Percentiles rank a stretch among this genome's conserved stretches.
These are phyloP conservation scores for Rhinichthys klamathensis DNA, from an alignment of 2,113 vertebrate genomes.

Conservation along the genomic window DNA sequence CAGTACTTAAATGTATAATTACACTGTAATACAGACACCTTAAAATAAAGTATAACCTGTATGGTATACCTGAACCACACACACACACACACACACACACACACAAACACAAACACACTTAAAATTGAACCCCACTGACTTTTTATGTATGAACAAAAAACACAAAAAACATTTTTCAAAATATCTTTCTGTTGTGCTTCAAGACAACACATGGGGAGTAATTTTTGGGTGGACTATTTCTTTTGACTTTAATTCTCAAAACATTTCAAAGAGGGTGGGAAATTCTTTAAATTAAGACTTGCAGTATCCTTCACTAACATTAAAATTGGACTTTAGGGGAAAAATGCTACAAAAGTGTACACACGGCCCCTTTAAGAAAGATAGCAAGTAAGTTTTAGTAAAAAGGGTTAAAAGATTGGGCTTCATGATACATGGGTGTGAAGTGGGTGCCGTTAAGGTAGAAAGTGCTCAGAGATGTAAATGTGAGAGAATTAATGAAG, in stretches of 20 bases:
- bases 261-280: neutral
- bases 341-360: neutral
- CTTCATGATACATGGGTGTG: neutral
- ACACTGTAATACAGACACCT: too few relatives aligned
- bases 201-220: neutral
- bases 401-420: neutral
- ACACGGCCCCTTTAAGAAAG: neutral
- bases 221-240: neutral
- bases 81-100: too few relatives aligned
- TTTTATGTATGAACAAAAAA: neutral
- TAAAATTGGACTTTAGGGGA: neutral
- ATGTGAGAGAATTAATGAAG: neutral
- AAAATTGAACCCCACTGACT: neutral
- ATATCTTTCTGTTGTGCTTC: neutral
- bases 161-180: neutral
- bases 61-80: too few relatives aligned
- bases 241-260: neutral
- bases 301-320: neutral
- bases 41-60: too few relatives aligned
- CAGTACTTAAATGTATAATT: too few relatives aligned
- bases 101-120: too few relatives aligned
- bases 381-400: neutral
- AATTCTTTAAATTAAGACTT: neutral
- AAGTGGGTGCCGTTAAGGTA: neutral
- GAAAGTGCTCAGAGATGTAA: conserved; percentile 21